These are phyloP conservation scores for Cromileptes altivelis DNA, from an alignment of 2,113 vertebrate genomes.

Conservation along the genomic window DNA sequence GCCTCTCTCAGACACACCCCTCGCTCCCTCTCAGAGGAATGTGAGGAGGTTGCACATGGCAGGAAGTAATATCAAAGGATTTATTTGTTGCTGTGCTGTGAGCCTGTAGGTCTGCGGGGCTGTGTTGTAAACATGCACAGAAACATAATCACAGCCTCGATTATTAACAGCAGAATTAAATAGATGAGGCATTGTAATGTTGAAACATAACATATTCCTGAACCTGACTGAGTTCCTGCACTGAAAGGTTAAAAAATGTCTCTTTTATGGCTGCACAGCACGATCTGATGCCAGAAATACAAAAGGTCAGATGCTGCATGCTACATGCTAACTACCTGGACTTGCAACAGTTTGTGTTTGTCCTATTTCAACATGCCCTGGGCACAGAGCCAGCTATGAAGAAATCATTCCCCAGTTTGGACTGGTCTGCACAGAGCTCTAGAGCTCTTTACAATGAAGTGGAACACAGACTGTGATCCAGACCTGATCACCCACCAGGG, in stretches of 20 bases:
- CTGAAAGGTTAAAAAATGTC: neutral
- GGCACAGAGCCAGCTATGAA: too few species aligned
- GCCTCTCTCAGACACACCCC: constrained; percentile 19
- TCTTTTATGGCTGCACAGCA: too few species aligned
- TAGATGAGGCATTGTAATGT: neutral
- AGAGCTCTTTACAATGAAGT: too few species aligned
- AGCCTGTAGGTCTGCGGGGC: constrained; percentile 26
- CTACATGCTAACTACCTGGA: too few species aligned
- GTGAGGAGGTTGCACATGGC: constrained; percentile 62
- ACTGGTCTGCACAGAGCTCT: too few species aligned
- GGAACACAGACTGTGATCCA: too few species aligned
- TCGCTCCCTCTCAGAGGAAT: constrained; percentile 52
- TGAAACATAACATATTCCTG: neutral
- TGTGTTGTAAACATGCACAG: constrained; percentile 13
- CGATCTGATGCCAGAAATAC: too few species aligned
- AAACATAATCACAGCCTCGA: neutral
- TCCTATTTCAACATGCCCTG: too few species aligned
- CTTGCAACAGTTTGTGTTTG: too few species aligned
- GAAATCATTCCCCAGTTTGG: too few species aligned
- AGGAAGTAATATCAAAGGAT: constrained; percentile 60
- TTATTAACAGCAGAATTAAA: neutral
- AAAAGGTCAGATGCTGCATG: too few species aligned
- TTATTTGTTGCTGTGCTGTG: constrained; percentile 20
- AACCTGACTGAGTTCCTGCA: neutral
- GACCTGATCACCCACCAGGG: too few species aligned